Evolutionary conservation across 2,888 invertebrate species (phyloP), one percentile per base, ranked within the genome.

Genomic region (Pomacea canaliculata): DNA sequence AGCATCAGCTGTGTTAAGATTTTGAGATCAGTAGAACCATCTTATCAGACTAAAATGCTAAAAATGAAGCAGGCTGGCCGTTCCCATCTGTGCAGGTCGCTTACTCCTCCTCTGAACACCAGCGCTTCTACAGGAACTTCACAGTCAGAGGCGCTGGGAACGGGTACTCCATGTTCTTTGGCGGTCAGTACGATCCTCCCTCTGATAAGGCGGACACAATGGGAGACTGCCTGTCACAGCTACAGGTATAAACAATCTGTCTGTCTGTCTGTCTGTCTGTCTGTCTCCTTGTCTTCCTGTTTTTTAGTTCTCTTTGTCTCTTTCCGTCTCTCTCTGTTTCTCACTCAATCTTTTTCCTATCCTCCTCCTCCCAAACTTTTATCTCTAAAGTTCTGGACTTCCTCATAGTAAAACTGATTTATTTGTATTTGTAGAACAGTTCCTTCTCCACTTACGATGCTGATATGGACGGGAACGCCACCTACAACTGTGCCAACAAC

Each of bases 141-240:
- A n/a, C 46, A 60, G 73, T 73, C 16, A 67, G 60, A 67, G 37
- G 60, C 49, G 60, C 56, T 9, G 60, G 46, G 5, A 60, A 73
- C 19, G 73, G 73, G 46, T 73, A 73, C 60, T n/a, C 73, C 60
- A 73, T 73, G 73, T 67, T 67, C 59, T 73, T 73, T 67, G 37
- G 37, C 68, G 27, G 56, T 59, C 48, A 68, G n/a, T 60, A 16
- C 18, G 9, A 51, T 10, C 46, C 27, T 18, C 4, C 23, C 13
- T 5, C 48, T 13, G 51, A 16, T 46, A 7, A 9, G n/a, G 59
- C 46, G 18, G 3, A 8, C 1, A 59, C 68, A 65, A 68, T 73
- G 73, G 68, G 73, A 2, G 73, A 73, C 68, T 73, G 73, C n/a
- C 23, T 73, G 18, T 46, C 65, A 1, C 48, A 59, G n/a, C 69